Evolutionary conservation across 2,113 vertebrate genomes (phyloP).

Genomic region (Scomber scombrus): DNA sequence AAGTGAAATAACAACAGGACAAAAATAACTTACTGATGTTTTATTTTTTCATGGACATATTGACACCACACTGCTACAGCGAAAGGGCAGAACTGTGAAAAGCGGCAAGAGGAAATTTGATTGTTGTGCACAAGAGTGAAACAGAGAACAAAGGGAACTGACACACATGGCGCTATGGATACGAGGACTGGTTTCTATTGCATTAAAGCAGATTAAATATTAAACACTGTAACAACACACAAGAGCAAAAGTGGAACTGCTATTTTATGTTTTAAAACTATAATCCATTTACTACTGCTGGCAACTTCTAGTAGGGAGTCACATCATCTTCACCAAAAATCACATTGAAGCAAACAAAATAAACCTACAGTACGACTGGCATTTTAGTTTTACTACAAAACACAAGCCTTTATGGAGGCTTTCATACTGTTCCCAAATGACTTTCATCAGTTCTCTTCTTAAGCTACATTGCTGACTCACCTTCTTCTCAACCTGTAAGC

Average conservation of each 20-base stretch:
- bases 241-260: background rate
- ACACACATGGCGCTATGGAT: slow-evolving; percentile 8
- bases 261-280: background rate
- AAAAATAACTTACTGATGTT: slow-evolving; percentile 10
- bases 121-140: slow-evolving; percentile 30
- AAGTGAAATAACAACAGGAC: slow-evolving; percentile 24
- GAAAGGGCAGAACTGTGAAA: slow-evolving; percentile 13
- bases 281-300: background rate
- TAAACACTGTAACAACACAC: slow-evolving; percentile 31
- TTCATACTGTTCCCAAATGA: background rate
- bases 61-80: slow-evolving; percentile 20
- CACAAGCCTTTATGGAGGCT: background rate
- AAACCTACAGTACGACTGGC: background rate
- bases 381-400: slow-evolving; percentile 1
- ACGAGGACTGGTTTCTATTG: slow-evolving; percentile 44
- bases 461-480: slow-evolving; percentile 3
- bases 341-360: background rate
- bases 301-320: background rate
- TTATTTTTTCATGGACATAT: slow-evolving; percentile 54
- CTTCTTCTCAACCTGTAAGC: background rate
- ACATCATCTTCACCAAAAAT: background rate
- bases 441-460: slow-evolving; percentile 1
- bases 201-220: slow-evolving; percentile 42
- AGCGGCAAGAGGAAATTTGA: background rate
- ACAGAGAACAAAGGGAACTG: slow-evolving; percentile 44